phyloP scores from a whole-genome alignment of 2,888 invertebrate species.

The Drosophila austrosaltans region DNA sequence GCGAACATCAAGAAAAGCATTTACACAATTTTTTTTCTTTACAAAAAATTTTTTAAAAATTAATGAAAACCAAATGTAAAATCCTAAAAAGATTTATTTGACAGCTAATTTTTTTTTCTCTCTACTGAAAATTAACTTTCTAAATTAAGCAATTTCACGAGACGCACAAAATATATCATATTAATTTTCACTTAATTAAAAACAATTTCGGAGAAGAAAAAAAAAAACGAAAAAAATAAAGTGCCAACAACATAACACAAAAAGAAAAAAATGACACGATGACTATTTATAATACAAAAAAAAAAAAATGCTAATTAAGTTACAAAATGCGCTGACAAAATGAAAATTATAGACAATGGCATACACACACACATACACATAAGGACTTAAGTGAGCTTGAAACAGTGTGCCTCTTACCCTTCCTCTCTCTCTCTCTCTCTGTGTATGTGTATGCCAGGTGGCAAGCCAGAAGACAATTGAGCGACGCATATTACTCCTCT shows the following conservation, averaged over 20 bases:
- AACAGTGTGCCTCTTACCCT: constrained; percentile 35
- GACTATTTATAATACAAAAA: constrained; percentile 51
- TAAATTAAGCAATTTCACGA: background rate
- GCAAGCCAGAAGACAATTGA: constrained; percentile 58
- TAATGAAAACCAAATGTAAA: background rate
- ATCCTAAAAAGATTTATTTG: background rate
- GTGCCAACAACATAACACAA: constrained; percentile 26
- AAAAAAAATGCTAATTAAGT: constrained; percentile 72
- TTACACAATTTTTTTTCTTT: background rate
- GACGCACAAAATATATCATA: constrained; percentile 25
- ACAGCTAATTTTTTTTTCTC: background rate
- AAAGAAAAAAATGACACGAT: constrained; percentile 24
- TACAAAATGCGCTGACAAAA: constrained; percentile 69
- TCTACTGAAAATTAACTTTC: background rate
- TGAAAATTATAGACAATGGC: constrained; percentile 65
- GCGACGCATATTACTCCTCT: constrained; percentile 27
- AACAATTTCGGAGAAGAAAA: constrained; percentile 22
- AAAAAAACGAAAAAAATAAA: constrained; percentile 25
- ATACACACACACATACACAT: constrained; percentile 14
- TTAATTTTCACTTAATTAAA: constrained; percentile 68
- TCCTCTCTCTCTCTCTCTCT: constrained; percentile 12
- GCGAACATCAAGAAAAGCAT: constrained; percentile 23
- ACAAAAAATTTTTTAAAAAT: background rate
- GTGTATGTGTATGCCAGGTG: constrained; percentile 60
- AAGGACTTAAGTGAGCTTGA: constrained; percentile 54